phyloP scores from a whole-genome alignment of 2,797 vertebrate species.

The Apodemus agrarius region DNA sequence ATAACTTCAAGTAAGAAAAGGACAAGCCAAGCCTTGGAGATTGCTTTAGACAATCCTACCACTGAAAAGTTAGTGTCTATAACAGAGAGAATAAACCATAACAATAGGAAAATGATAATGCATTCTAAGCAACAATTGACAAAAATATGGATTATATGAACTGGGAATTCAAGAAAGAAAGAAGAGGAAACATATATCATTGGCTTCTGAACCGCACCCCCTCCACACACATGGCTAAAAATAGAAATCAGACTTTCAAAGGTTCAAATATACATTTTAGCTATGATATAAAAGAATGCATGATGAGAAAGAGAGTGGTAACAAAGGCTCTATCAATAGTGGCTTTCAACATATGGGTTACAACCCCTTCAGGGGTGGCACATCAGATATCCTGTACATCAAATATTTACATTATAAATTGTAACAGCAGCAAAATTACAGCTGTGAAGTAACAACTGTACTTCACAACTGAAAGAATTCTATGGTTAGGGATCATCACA shows the following conservation, averaged over 20 bases:
- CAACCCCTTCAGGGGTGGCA: not conserved
- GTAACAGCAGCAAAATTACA: not conserved
- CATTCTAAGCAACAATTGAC: not conserved
- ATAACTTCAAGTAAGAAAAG: not conserved
- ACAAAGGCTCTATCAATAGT: not conserved
- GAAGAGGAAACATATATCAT: not conserved
- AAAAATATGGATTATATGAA: not conserved
- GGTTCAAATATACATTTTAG: not conserved
- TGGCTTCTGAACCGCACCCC: not conserved
- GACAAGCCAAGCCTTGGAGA: not conserved
- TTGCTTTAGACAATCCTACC: not conserved
- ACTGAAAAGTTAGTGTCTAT: conserved; percentile 2
- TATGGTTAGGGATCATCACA: not conserved
- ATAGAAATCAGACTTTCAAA: not conserved
- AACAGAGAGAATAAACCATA: not conserved
- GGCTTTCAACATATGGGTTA: not conserved
- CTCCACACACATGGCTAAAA: not conserved
- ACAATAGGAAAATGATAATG: conserved; percentile 1
- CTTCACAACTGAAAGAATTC: not conserved
- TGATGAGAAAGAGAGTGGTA: not conserved
- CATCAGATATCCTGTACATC: not conserved
- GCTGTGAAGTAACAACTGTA: not conserved
- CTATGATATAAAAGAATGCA: not conserved
- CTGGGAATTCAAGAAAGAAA: not conserved
- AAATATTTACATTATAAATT: not conserved